Conservation (phyloP, 2,888 invertebrate species). For the Cyaniris semiargus region DNA sequence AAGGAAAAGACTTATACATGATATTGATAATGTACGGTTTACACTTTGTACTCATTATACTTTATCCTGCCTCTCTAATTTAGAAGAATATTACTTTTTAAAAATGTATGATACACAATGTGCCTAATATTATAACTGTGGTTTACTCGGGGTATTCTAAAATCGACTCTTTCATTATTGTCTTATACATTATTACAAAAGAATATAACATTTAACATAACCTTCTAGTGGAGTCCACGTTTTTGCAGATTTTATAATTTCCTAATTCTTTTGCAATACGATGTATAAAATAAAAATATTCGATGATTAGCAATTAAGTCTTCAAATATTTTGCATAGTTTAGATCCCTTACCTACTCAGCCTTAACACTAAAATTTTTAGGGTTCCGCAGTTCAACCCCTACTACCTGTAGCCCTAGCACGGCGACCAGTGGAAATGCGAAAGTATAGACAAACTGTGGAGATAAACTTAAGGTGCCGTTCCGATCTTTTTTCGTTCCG, state of each 20-base stretch:
- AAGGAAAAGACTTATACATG: conserved; percentile 24
- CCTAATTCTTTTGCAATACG: neutral
- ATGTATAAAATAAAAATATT: neutral
- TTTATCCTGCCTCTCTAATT: conserved; percentile 29
- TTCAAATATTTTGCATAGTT: neutral
- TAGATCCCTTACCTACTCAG: neutral
- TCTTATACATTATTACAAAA: neutral
- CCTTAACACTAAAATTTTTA: neutral
- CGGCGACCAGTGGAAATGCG: too few relatives aligned
- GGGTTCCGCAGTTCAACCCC: neutral
- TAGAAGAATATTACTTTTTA: neutral
- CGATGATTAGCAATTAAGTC: neutral
- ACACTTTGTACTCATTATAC: conserved; percentile 27
- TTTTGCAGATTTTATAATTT: neutral
- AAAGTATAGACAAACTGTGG: too few relatives aligned
- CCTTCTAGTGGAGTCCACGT: neutral
- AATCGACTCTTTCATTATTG: neutral
- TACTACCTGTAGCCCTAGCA: too few relatives aligned
- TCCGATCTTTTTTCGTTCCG: too few relatives aligned
- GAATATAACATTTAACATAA: neutral
- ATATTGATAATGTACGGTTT: conserved; percentile 25
- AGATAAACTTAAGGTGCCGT: too few relatives aligned
- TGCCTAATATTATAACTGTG: conserved; percentile 41
- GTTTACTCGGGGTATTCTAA: conserved; percentile 39
- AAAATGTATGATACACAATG: conserved; percentile 40